phyloP scores from a whole-genome alignment of 2,113 vertebrate species.

The Synchiropus splendidus region DNA sequence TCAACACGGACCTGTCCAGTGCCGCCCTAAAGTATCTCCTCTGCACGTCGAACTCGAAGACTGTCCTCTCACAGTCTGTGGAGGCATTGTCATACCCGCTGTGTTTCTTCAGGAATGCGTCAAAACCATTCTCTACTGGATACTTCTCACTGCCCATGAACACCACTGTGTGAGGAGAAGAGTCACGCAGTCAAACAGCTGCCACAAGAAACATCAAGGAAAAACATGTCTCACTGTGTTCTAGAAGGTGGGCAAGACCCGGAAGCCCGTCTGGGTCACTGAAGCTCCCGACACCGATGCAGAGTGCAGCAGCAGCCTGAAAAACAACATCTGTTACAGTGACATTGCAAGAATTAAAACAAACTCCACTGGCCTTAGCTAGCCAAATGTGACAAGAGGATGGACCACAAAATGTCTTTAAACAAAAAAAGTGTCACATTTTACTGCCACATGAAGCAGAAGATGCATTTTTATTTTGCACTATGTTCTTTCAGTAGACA shows the following conservation, averaged over 20 bases:
- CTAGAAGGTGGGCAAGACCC: slow-evolving; percentile 95
- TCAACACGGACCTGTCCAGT: slow-evolving; percentile 87
- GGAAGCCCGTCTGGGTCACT: slow-evolving; percentile 91
- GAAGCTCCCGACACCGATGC: slow-evolving; percentile 89
- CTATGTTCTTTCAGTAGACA: too few relatives aligned
- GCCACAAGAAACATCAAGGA: neutral
- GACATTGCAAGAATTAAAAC: too few relatives aligned
- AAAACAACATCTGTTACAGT: slow-evolving; percentile 4
- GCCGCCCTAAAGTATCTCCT: slow-evolving; percentile 88
- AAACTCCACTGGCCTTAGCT: too few relatives aligned
- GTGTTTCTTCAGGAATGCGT: slow-evolving; percentile 90
- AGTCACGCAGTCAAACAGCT: too few relatives aligned
- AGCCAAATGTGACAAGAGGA: too few relatives aligned
- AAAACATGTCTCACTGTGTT: slow-evolving; percentile 79
- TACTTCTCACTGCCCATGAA: slow-evolving; percentile 98
- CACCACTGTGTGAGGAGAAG: slow-evolving; percentile 73
- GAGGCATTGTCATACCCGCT: slow-evolving; percentile 93
- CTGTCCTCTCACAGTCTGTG: slow-evolving; percentile 89
- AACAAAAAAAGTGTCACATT: too few relatives aligned
- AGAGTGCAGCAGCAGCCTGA: slow-evolving; percentile 92
- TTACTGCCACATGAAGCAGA: too few relatives aligned
- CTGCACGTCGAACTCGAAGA: slow-evolving; percentile 95
- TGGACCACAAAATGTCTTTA: too few relatives aligned
- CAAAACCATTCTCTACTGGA: slow-evolving; percentile 91
- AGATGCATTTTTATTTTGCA: too few relatives aligned